These are phyloP conservation scores for Drosophila recens DNA, from an alignment of 2,888 invertebrate genomes.

Conservation along the genomic window DNA sequence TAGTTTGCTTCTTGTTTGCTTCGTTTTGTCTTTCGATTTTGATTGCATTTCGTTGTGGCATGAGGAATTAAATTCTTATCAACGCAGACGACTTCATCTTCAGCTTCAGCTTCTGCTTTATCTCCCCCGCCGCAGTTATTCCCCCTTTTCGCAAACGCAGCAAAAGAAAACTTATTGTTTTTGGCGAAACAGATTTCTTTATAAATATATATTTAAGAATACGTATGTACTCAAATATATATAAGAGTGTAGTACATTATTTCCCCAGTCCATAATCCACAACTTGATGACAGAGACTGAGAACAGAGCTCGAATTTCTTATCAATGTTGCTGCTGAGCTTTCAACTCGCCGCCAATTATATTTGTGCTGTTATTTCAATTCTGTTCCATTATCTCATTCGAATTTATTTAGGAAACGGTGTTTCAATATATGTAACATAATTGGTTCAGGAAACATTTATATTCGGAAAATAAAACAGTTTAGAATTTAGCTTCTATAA, in stretches of 20 bases:
- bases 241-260: too few relatives aligned
- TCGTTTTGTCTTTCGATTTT: constrained; percentile 36
- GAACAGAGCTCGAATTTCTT: constrained; percentile 11
- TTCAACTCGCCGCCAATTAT: constrained; percentile 54
- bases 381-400: constrained; percentile 17
- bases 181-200: constrained; percentile 16
- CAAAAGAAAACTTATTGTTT: constrained; percentile 34
- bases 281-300: too few relatives aligned
- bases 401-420: neutral
- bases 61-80: constrained; percentile 78
- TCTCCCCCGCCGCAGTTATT: constrained; percentile 21
- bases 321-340: constrained; percentile 17
- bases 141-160: constrained; percentile 23
- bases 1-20: constrained; percentile 37
- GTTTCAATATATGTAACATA: too few relatives aligned
- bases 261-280: too few relatives aligned
- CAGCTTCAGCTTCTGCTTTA: constrained; percentile 9
- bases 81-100: constrained; percentile 27
- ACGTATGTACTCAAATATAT: neutral
- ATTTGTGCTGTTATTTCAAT: neutral
- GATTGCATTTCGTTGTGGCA: constrained; percentile 55
- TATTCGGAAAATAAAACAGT: too few relatives aligned
- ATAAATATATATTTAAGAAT: too few relatives aligned
- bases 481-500: too few relatives aligned
- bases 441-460: too few relatives aligned